Base-by-base conservation (phyloP, 2,888 invertebrate genomes). In the Cerceris ruficornis region DNA sequence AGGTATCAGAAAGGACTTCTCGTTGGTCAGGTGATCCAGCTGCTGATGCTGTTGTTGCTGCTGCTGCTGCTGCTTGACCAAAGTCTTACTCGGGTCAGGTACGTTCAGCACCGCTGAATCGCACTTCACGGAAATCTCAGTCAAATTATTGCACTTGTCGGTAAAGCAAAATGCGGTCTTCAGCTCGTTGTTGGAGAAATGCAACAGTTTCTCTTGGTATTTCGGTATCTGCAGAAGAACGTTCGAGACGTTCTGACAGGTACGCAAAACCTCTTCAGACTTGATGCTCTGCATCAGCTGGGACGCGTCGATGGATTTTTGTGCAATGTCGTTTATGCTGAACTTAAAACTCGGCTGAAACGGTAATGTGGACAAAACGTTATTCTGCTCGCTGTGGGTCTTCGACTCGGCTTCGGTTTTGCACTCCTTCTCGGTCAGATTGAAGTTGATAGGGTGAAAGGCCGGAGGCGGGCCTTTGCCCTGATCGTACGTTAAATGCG, bases 71-170 rank as follows among this genome's bases (percentile, higher is more conserved):
- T 90, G 89, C 77, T 91, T 92, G 43, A 84, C 85, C 66, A 89
- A 77, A 64, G 90, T 85, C 79, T 90, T 92, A 66, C 91, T 90
- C 60, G 90, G 87, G 78, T 92, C 92, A 54, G 92, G 92, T 55
- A 92, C 92, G 79, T 92, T 92, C 60, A 92, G 86, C 52, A 92
- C 91, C 60, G 91, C 87, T 60, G 90, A 87, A 61, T 91, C 91
- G 77, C 87, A 90, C 79, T 89, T 89, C 68, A 90, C 86, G 72
- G 85, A 77, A 78, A 87, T 86, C 78, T 90, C 90, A 77, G 89
- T 87, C 82, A 89, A 85, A 85, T 90, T 91, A 89, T 91, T 91
- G 88, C 91, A 90, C 88, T 91, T 90, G 83, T 91, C 90, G 81
- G 89, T 88, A 75, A 88, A 89, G 73, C 89, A 87, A 81, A 88